Evolutionary conservation across 2,113 vertebrate species (phyloP), one percentile per base, ranked within the genome.

Genomic region (Athene cunicularia): DNA sequence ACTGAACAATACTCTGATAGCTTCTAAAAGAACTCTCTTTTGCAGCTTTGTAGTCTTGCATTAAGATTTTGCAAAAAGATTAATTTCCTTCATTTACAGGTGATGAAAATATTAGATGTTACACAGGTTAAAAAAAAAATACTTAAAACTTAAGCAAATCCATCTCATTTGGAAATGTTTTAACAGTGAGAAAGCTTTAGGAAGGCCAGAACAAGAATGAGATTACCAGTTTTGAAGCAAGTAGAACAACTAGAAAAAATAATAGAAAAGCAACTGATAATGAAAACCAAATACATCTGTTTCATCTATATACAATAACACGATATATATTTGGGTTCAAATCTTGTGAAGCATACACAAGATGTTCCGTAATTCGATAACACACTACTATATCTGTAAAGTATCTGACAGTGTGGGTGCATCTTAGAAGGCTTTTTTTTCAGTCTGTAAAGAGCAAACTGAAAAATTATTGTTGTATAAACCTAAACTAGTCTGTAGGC

Each of bases 61-160:
- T 72, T 89, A 86, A 92, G 33, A 81, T 72, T 94, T 95, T 85
- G 30, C 14, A 33, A 91, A 91, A 85, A 88, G 62, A 86, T 41
- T 1, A 24, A 60, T 89, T 90, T 71, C 37, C 43, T 87, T 91
- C 33, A 58, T 82, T 94, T 90, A 39, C 17, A 70, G 24, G 24
- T 66, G 30, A 55, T 62, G 32, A 93, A 93, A 96, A 89, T 60
- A 70, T 71, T 37, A 73, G 50, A 26, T 64, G 26, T 59, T 91
- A 62, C 28, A 33, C 35, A 55, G 15, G 52, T 71, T 88, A 71
- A 88, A 88, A 85, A 71, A 83, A 32, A 45, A 45, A 18, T 18
- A 37, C 18, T 32, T 90, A 80, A 91, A 95, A 71, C 37, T 90
- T 70, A 21, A 63, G 27, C 11, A 79, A 86, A 76, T 9, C 12